These are phyloP conservation scores for Calypte anna DNA, from an alignment of 2,113 vertebrate species.

Conservation along the genomic window DNA sequence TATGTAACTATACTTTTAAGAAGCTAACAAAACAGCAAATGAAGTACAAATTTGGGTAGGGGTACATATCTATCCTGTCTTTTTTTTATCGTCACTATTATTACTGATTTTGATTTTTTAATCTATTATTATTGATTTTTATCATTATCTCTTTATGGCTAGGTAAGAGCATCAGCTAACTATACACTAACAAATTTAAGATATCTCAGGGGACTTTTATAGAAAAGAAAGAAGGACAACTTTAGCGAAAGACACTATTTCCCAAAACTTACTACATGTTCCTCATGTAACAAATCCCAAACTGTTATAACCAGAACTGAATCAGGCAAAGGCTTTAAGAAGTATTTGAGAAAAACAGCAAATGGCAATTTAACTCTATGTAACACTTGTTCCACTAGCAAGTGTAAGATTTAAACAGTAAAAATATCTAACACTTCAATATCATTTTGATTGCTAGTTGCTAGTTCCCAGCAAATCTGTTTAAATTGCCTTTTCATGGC, in stretches of 20 bases:
- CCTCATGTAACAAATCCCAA: neutral
- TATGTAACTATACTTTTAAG: constrained; percentile 27
- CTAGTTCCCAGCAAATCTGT: neutral
- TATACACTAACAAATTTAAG: neutral
- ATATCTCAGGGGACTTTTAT: neutral
- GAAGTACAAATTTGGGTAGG: neutral
- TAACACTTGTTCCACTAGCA: neutral
- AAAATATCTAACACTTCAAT: neutral
- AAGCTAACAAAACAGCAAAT: constrained; percentile 42
- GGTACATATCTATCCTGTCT: neutral
- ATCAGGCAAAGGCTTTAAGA: neutral
- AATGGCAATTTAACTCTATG: neutral
- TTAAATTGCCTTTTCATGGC: neutral
- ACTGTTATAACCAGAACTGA: neutral
- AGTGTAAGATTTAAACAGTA: neutral
- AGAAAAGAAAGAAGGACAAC: neutral
- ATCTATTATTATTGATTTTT: neutral
- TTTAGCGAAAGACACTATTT: neutral
- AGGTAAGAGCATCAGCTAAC: neutral
- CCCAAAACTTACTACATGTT: neutral
- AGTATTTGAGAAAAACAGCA: neutral
- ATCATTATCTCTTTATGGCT: neutral
- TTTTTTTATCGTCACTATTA: neutral
- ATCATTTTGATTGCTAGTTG: neutral
- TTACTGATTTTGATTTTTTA: too few relatives aligned